These are phyloP conservation scores for Anoncus sp. DNA, from an alignment of 2,888 invertebrate genomes.

Conservation along the genomic window DNA sequence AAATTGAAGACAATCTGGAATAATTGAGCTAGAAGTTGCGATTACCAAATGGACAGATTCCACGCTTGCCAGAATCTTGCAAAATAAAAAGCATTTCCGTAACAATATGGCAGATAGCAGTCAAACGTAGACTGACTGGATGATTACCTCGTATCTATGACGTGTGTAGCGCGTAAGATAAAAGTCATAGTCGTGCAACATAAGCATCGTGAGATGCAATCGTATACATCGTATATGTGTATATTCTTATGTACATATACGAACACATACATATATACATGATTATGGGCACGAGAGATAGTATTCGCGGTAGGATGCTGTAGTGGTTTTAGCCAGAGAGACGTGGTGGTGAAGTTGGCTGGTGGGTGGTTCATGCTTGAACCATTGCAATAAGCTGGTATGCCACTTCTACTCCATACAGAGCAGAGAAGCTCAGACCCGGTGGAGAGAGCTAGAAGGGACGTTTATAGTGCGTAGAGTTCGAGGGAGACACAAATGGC, in stretches of 20 bases:
- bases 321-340: constrained; percentile 13
- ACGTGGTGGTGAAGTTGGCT: constrained; percentile 30
- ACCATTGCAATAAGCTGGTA: constrained; percentile 62
- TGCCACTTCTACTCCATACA: constrained; percentile 49
- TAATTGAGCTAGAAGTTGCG: background rate
- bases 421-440: constrained; percentile 1
- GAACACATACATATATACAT: no score
- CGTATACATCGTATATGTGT: no score
- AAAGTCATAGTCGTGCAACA: no score
- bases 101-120: no score
- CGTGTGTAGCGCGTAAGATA: no score
- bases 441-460: constrained; percentile 23
- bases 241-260: background rate
- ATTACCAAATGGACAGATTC: constrained; percentile 6
- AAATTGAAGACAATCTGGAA: background rate
- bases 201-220: constrained; percentile 24
- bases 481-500: constrained; percentile 8
- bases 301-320: background rate
- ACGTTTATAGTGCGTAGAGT: constrained; percentile 43
- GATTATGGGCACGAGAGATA: background rate
- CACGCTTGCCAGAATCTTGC: no score
- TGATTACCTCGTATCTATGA: no score
- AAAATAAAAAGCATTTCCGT: constrained; percentile 10
- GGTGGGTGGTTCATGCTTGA: constrained; percentile 36
- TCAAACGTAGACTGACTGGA: no score